phyloP scores from a whole-genome alignment of 2,797 vertebrate species.

The Pseudotriccus pelzelni region DNA sequence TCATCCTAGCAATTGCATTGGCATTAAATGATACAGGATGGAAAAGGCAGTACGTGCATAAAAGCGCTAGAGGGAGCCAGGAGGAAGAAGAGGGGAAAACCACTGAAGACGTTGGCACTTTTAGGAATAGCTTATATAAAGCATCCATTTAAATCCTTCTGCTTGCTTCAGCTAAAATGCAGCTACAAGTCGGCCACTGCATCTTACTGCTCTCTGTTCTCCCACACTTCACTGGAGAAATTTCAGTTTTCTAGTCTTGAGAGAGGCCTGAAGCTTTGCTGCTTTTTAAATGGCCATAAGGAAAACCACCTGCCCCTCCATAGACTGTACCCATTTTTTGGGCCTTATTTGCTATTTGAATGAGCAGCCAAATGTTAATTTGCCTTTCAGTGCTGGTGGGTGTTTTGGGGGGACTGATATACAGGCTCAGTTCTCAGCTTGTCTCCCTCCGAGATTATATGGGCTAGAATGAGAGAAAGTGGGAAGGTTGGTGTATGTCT shows the following conservation, averaged over 20 bases:
- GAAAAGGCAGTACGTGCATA: background rate
- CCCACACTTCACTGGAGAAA: background rate
- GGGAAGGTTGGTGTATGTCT: background rate
- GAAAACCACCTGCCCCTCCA: background rate
- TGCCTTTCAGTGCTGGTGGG: background rate
- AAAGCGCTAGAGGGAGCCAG: slow-evolving; percentile 54
- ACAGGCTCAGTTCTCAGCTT: background rate
- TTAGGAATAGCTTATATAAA: background rate
- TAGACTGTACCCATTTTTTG: background rate
- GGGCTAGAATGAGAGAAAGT: background rate
- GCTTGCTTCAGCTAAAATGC: background rate
- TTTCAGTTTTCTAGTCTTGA: background rate
- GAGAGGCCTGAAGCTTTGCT: background rate
- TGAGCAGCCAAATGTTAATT: background rate
- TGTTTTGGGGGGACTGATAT: background rate
- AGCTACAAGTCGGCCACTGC: background rate
- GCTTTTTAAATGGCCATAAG: background rate
- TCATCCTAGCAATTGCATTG: background rate
- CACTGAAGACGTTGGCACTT: background rate
- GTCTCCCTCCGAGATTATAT: fast-evolving
- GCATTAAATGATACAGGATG: background rate
- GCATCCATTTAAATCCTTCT: background rate
- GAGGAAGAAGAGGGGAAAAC: background rate
- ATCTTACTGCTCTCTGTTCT: background rate
- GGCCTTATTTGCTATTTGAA: background rate